These are phyloP conservation scores for Connochaetes taurinus DNA, from an alignment of 2,113 vertebrate species.

Conservation along the genomic window DNA sequence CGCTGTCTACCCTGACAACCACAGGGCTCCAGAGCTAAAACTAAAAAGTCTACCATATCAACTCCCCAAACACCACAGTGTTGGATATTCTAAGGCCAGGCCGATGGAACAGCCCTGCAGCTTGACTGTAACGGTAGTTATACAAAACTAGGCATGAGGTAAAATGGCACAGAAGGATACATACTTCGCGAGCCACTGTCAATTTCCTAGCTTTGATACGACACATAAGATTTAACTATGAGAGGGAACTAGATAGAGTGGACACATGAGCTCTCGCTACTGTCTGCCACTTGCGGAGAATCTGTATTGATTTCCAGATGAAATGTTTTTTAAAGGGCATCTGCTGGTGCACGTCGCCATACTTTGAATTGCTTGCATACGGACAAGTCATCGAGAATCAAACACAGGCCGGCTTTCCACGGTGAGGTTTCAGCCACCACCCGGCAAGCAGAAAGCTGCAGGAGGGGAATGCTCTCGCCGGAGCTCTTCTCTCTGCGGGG, in stretches of 20 bases:
- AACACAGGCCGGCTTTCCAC: background rate
- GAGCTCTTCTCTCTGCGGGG: background rate
- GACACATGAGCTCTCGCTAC: background rate
- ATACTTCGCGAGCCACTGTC: too few species aligned
- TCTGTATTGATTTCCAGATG: background rate
- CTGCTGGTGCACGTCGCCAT: background rate
- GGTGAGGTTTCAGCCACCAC: background rate
- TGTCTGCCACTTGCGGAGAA: background rate
- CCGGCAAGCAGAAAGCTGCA: background rate
- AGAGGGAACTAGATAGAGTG: background rate
- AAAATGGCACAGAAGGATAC: background rate
- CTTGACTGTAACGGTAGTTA: background rate
- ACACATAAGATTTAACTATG: background rate
- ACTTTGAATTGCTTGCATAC: background rate
- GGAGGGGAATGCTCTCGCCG: background rate
- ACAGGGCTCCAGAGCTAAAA: background rate
- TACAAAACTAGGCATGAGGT: background rate
- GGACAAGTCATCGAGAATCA: background rate
- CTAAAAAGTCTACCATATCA: background rate
- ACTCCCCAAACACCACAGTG: background rate
- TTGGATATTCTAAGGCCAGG: background rate
- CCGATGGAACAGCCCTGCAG: background rate
- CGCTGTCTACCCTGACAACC: background rate
- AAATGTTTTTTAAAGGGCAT: background rate
- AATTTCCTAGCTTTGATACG: background rate